These are phyloP conservation scores for Pomacea maculata DNA, from an alignment of 1,140 invertebrate genomes.

Conservation along the genomic window DNA sequence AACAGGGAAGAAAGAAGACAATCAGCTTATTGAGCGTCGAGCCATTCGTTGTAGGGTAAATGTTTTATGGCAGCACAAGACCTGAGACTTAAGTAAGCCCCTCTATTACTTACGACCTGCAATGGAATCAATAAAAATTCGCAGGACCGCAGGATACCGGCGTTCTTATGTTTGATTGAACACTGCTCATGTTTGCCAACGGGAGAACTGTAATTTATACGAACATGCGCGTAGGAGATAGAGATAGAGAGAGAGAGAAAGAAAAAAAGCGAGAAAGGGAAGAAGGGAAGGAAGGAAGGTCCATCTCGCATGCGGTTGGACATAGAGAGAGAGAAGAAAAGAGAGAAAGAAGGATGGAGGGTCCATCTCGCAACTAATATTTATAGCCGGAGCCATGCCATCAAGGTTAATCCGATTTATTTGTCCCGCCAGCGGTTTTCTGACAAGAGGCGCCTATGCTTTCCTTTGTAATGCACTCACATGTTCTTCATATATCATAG, in stretches of 20 bases:
- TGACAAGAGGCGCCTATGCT: background rate
- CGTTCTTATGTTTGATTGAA: no score
- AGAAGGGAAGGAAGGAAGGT: background rate
- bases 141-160: no score
- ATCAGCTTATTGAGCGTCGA: no score
- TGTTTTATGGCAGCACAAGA: no score
- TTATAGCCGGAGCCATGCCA: background rate
- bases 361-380: background rate
- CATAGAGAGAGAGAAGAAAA: background rate
- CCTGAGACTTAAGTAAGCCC: no score
- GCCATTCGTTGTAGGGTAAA: no score
- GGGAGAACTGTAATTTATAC: no score
- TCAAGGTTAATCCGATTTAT: slow-evolving; percentile 1
- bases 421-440: background rate
- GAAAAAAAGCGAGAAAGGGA: background rate
- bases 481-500: background rate
- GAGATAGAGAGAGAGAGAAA: background rate
- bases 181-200: no score
- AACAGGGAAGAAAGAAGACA: no score
- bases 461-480: background rate
- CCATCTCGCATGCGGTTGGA: no score
- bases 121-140: no score
- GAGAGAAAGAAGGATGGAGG: background rate
- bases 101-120: no score
- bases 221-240: background rate